These are phyloP conservation scores for Polyommatus icarus DNA, from an alignment of 2,888 invertebrate genomes.

Conservation along the genomic window DNA sequence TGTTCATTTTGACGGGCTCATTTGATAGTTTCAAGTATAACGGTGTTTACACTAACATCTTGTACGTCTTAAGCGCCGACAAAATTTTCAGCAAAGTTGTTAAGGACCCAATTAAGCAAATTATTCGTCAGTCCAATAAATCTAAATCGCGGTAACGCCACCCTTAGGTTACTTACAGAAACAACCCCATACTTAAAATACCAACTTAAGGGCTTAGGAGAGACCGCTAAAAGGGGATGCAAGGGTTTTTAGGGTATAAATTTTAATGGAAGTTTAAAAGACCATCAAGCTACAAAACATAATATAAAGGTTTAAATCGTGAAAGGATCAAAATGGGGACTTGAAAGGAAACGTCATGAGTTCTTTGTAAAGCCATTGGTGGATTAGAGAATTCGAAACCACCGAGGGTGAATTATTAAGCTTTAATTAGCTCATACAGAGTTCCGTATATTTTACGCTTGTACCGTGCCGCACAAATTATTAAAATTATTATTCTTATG, in stretches of 20 bases:
- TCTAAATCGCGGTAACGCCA: conserved; percentile 32
- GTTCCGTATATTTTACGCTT: background rate
- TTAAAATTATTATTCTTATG: too few relatives aligned
- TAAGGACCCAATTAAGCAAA: conserved; percentile 14
- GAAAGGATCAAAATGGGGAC: conserved; percentile 15
- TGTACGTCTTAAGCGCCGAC: background rate
- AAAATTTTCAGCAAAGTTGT: background rate
- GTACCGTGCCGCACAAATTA: background rate
- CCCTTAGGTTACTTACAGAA: conserved; percentile 35
- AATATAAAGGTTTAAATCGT: conserved; percentile 16
- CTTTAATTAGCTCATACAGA: background rate
- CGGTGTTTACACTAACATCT: too few relatives aligned
- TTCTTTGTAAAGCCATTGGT: conserved; percentile 20
- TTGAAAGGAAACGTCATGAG: conserved; percentile 23
- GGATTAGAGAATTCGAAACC: conserved; percentile 9
- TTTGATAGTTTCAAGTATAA: too few relatives aligned
- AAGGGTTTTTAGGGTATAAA: conserved; percentile 37
- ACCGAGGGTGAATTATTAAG: background rate
- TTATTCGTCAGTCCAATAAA: conserved; percentile 36
- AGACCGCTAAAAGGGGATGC: conserved; percentile 39
- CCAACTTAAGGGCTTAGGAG: conserved; percentile 37
- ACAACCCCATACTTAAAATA: conserved; percentile 38
- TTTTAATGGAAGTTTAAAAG: conserved; percentile 37
- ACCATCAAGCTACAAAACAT: conserved; percentile 33
- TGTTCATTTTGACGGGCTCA: too few relatives aligned